Evolutionary conservation across 1,140 invertebrate genomes (phyloP).

Genomic region (Neuroterus valhalla): DNA sequence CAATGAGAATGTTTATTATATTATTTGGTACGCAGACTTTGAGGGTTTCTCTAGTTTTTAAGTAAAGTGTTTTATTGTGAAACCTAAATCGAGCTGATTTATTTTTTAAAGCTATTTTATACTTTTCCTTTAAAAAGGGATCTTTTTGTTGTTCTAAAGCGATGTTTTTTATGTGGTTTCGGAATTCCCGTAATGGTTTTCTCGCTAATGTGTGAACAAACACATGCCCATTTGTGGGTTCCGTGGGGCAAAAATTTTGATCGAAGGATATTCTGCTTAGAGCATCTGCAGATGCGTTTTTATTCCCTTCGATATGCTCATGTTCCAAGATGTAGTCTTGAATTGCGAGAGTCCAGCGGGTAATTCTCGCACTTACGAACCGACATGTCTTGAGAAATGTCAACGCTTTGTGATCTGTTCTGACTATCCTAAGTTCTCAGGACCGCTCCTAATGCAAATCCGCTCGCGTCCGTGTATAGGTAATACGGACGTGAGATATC

Average conservation of each 20-base stretch:
- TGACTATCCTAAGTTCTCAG: slow-evolving; percentile 66
- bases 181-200: too few relatives aligned
- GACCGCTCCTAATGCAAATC: too few relatives aligned
- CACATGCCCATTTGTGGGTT: not conserved
- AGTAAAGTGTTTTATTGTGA: too few relatives aligned
- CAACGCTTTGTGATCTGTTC: too few relatives aligned
- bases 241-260: not conserved
- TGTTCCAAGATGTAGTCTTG: slow-evolving; percentile 56
- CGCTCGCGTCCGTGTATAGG: slow-evolving; percentile 54
- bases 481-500: slow-evolving; percentile 52
- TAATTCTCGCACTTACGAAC: slow-evolving; percentile 33
- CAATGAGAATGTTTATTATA: not conserved
- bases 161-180: not conserved
- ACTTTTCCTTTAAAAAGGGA: too few relatives aligned
- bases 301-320: slow-evolving; percentile 23
- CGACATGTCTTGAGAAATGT: slow-evolving; percentile 55
- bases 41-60: not conserved
- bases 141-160: not conserved
- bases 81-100: not conserved
- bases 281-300: slow-evolving; percentile 31
- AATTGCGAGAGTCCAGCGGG: slow-evolving; percentile 48
- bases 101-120: not conserved
- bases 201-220: too few relatives aligned
- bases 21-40: not conserved
- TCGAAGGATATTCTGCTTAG: slow-evolving; percentile 7